Evolutionary conservation across 2,113 vertebrate species (phyloP), one percentile per base, ranked within the genome.

Genomic region (Dicentrarchus labrax): DNA sequence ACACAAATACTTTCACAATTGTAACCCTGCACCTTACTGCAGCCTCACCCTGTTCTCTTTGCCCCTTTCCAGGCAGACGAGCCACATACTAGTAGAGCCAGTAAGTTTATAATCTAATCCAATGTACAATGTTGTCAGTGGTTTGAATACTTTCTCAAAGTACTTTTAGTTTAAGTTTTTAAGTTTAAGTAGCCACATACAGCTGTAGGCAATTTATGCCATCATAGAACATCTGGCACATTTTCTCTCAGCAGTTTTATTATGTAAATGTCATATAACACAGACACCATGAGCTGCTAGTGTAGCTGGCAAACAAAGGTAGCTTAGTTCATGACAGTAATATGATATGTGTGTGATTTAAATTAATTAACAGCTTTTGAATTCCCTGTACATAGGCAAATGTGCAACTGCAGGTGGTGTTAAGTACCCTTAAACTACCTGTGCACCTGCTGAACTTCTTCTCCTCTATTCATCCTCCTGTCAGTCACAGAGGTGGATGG

Each of bases 1-100:
- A 59, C 47, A 72, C 68, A 75, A 62, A 64, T 75, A 69, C 76
- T 78, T 74, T 68, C 71, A 76, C 83, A 78, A 85, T 47, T 22
- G 0, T 4, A 15, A 47, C 51, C 41, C 41, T 50, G 19, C 43
- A 72, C 17, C 60, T 38, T 19, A 43, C 47, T 69, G 21, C 57
- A 38, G 21, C 39, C 38, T 24, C 5, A 4, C 61, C 36, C 60
- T 65, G 0, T 24, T 43, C 8, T 21, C 22, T 47, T 5, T 36
- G 54, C 16, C 6, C 62, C 16, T 36, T 36, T 59, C 16, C 21
- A 51, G 8, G 5, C 41, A 69, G 30, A 66, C 57, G 51, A 41
- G 47, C 13, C 47, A 56, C 48, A 53, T 16, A 69, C 39, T 30
- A 30, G 30, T 30, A 3, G 30, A 57, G 13, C 24, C 22, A 45